Conservation (phyloP, 2,888 invertebrate species). For the Micoletzkya japonica region DNA sequence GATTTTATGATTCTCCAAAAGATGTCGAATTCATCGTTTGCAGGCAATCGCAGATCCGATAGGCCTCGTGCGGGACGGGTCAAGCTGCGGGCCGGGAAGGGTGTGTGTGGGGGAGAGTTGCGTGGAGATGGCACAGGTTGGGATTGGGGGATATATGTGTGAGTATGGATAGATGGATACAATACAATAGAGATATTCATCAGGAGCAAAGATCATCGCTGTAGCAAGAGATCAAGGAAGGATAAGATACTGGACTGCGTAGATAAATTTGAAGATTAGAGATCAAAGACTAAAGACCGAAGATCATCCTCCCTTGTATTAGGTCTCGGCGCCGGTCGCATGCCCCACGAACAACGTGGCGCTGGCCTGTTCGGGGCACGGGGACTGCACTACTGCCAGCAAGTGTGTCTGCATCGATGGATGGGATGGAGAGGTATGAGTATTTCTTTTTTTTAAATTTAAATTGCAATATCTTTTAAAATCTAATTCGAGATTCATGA, state of each 20-base stretch:
- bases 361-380: slow-evolving; percentile 89
- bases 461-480: no score
- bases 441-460: not conserved
- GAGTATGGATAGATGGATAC: no score
- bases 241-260: no score
- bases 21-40: slow-evolving; percentile 8
- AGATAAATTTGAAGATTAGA: no score
- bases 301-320: no score
- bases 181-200: no score
- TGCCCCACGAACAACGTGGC: slow-evolving; percentile 88
- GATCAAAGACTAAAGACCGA: no score
- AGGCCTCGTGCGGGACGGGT: slow-evolving; percentile 51
- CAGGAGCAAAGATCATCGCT: no score
- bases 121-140: slow-evolving; percentile 46
- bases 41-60: slow-evolving; percentile 44
- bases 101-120: slow-evolving; percentile 48
- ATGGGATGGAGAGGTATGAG: slow-evolving; percentile 61
- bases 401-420: slow-evolving; percentile 78
- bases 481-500: not conserved
- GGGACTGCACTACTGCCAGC: slow-evolving; percentile 69
- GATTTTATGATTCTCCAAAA: not conserved
- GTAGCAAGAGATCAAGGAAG: no score
- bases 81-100: slow-evolving; percentile 48
- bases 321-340: slow-evolving; percentile 51
- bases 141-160: no score